A percentile compares a stretch with the other conserved stretches of the same genome.
These are phyloP conservation scores for Platanista minor DNA, from an alignment of 2,113 vertebrate genomes.

Conservation along the genomic window DNA sequence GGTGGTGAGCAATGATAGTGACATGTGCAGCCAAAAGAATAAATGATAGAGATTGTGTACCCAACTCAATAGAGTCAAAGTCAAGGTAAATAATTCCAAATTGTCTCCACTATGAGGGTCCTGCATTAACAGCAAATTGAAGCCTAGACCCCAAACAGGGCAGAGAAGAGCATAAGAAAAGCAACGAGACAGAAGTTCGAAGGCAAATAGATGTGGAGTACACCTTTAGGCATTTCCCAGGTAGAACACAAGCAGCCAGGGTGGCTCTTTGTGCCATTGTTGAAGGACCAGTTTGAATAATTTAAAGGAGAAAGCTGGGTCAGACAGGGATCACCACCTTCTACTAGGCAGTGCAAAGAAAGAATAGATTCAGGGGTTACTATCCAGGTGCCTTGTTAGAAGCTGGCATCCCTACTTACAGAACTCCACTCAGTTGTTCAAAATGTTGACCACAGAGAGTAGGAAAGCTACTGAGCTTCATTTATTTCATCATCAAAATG, in stretches of 20 bases:
- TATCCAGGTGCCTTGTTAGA: not conserved
- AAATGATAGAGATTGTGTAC: not conserved
- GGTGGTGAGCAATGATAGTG: not conserved
- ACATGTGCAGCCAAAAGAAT: not conserved
- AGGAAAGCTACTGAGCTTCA: not conserved
- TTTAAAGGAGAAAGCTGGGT: not conserved
- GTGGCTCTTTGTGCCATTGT: not conserved
- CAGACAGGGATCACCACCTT: not conserved
- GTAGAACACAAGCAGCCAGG: not conserved
- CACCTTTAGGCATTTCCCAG: not conserved
- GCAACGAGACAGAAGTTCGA: not conserved
- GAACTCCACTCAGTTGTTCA: not conserved
- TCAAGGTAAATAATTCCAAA: not conserved
- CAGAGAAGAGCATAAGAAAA: not conserved
- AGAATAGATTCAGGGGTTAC: not conserved
- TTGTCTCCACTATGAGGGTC: not conserved
- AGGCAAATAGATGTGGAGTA: not conserved
- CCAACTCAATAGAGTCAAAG: not conserved
- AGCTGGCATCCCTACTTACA: not conserved
- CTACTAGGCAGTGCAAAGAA: not conserved
- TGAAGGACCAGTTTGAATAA: not conserved
- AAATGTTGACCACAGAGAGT: not conserved
- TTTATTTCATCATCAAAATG: conserved; percentile 23
- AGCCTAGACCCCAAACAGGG: not conserved
- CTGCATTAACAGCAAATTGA: not conserved